A percentile compares a stretch with the other conserved stretches of the same genome.
Conservation (phyloP, 2,113 vertebrate genomes). For the Cyanocitta stelleri region DNA sequence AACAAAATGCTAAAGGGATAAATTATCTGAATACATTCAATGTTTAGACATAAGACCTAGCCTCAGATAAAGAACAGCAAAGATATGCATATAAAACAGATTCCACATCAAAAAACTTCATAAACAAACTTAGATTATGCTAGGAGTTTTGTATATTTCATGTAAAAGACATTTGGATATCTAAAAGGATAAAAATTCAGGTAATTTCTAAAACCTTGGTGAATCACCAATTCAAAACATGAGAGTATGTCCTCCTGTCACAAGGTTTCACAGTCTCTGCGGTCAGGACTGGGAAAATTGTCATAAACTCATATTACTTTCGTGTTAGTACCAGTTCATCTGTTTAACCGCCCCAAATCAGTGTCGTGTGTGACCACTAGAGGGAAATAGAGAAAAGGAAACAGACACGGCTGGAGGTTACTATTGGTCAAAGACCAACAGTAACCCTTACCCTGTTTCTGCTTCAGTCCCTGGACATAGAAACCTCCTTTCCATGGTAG, state of each 20-base stretch:
- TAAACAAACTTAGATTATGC: not conserved
- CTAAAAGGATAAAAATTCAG: not conserved
- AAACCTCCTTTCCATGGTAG: not conserved
- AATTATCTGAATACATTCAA: not conserved
- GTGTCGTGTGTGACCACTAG: conserved; percentile 44
- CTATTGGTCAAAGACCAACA: conserved; percentile 72
- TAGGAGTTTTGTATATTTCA: not conserved
- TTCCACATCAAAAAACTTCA: not conserved
- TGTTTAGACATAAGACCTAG: not conserved
- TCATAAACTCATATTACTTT: not conserved
- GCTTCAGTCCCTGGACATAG: not conserved
- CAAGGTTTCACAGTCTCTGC: not conserved
- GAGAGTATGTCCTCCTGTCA: not conserved
- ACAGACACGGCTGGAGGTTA: conserved; percentile 61
- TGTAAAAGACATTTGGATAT: not conserved
- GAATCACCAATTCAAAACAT: not conserved
- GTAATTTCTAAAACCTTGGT: not conserved
- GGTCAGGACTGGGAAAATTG: not conserved
- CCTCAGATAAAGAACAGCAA: not conserved
- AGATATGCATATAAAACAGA: not conserved
- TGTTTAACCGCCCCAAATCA: not conserved
- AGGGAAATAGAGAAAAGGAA: conserved; percentile 35
- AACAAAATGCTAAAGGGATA: not conserved
- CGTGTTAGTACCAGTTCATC: accelerated
- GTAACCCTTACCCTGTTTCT: conserved; percentile 59